phyloP scores from a whole-genome alignment of 2,797 vertebrate genomes.

The Syngnathus rostellatus region DNA sequence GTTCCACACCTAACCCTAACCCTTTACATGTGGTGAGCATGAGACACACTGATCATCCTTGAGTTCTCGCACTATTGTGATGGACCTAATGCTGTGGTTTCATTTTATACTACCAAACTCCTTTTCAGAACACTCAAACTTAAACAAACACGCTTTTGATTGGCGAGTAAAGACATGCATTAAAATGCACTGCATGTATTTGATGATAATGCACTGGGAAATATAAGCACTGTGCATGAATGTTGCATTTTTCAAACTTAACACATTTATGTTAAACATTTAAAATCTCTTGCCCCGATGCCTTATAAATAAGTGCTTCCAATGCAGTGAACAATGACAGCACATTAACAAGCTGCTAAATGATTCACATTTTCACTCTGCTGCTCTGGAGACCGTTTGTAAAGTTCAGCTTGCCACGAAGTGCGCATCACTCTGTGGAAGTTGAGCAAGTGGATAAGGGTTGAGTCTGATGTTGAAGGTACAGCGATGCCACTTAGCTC shows the following conservation, averaged over 20 bases:
- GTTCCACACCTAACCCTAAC: too few species aligned
- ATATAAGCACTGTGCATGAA: background rate
- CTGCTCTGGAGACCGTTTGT: constrained; percentile 25
- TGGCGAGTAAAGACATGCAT: background rate
- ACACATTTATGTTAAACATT: constrained; percentile 11
- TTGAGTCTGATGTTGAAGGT: constrained; percentile 53
- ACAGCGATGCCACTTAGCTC: constrained; percentile 54
- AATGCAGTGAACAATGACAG: constrained; percentile 20
- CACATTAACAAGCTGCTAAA: constrained; percentile 40
- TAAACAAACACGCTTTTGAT: background rate
- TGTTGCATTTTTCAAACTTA: constrained; percentile 14
- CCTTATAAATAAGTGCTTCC: constrained; percentile 28
- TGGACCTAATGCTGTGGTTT: too few species aligned
- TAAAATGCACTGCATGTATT: constrained; percentile 12
- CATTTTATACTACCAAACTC: too few species aligned
- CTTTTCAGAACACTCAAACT: background rate
- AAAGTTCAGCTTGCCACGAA: constrained; percentile 17
- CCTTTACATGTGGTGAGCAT: too few species aligned
- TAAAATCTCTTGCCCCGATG: constrained; percentile 13
- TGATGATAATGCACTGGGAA: constrained; percentile 8
- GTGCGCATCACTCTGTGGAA: constrained; percentile 13
- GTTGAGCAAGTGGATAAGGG: constrained; percentile 5
- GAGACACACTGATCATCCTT: too few species aligned
- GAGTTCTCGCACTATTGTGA: too few species aligned
- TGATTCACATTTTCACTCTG: constrained; percentile 35